These are phyloP conservation scores for Helicoverpa zea DNA, from an alignment of 1,140 invertebrate genomes.

Conservation along the genomic window DNA sequence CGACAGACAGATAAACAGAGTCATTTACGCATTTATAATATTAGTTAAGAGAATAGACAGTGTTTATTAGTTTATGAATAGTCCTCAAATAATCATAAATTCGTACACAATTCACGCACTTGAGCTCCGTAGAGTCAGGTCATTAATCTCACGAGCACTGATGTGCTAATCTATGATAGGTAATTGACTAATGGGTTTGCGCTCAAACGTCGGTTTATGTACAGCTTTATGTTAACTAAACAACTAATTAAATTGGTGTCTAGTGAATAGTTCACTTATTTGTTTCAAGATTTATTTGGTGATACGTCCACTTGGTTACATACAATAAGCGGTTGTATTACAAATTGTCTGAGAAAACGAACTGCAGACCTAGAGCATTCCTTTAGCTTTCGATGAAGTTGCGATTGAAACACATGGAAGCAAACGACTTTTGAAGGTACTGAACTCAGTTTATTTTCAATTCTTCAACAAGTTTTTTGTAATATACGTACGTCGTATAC, in stretches of 20 bases:
- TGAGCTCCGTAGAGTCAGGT: conserved; percentile 42
- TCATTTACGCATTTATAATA: too few relatives aligned
- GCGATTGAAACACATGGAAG: too few relatives aligned
- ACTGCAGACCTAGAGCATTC: too few relatives aligned
- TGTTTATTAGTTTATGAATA: not conserved
- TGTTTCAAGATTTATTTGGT: not conserved
- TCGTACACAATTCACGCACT: conserved; percentile 24
- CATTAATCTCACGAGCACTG: conserved; percentile 61
- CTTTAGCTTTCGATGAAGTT: too few relatives aligned
- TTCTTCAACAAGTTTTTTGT: not conserved
- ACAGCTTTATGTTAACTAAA: conserved; percentile 24
- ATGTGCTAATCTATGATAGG: conserved; percentile 62
- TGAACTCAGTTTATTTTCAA: not conserved
- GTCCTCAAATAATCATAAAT: conserved; percentile 13
- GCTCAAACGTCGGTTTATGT: conserved; percentile 38
- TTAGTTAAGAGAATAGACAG: too few relatives aligned
- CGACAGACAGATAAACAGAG: too few relatives aligned
- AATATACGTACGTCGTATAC: too few relatives aligned
- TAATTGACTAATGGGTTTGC: conserved; percentile 61
- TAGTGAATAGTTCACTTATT: not conserved
- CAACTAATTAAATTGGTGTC: conserved; percentile 14
- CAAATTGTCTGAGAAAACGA: too few relatives aligned
- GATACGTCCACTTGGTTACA: too few relatives aligned
- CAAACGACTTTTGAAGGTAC: too few relatives aligned
- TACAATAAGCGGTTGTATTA: too few relatives aligned